These are phyloP conservation scores for Aplysina aerophoba DNA, from an alignment of 37 sponge, comb jelly and placozoan genomes.

Conservation along the genomic window DNA sequence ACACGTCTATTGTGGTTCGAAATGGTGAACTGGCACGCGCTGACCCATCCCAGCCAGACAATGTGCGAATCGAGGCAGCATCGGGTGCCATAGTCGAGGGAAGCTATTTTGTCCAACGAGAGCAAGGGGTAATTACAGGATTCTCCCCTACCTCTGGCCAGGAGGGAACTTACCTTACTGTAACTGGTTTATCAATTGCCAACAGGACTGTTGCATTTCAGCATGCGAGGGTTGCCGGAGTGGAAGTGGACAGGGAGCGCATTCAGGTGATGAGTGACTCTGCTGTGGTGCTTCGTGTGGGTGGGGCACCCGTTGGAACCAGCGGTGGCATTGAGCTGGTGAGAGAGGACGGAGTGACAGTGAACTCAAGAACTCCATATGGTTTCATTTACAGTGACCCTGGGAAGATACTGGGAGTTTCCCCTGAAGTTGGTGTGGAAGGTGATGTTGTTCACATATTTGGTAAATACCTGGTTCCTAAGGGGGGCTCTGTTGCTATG, in stretches of 20 bases:
- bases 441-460: slow-evolving; percentile 58
- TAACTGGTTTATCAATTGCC: slow-evolving; percentile 60
- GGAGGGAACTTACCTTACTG: slow-evolving; percentile 56
- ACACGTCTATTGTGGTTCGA: slow-evolving; percentile 40
- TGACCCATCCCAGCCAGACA: neutral
- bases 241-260: neutral
- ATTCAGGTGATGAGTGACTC: neutral
- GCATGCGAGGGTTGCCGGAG: slow-evolving; percentile 51
- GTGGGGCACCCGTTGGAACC: neutral
- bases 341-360: slow-evolving; percentile 53
- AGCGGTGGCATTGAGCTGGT: slow-evolving; percentile 47
- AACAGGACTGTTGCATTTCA: slow-evolving; percentile 41
- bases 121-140: slow-evolving; percentile 53
- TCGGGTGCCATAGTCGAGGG: slow-evolving; percentile 74
- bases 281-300: slow-evolving; percentile 41
- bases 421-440: slow-evolving; percentile 57
- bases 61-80: slow-evolving; percentile 58
- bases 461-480: slow-evolving; percentile 33
- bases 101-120: slow-evolving; percentile 45
- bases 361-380: slow-evolving; percentile 16
- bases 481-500: neutral
- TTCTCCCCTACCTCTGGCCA: slow-evolving; percentile 62
- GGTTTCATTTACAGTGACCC: slow-evolving; percentile 59
- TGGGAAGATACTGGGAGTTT: slow-evolving; percentile 40
- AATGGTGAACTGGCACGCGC: slow-evolving; percentile 24